Conservation (phyloP, 2,113 vertebrate species). For the Penelope pileata region DNA sequence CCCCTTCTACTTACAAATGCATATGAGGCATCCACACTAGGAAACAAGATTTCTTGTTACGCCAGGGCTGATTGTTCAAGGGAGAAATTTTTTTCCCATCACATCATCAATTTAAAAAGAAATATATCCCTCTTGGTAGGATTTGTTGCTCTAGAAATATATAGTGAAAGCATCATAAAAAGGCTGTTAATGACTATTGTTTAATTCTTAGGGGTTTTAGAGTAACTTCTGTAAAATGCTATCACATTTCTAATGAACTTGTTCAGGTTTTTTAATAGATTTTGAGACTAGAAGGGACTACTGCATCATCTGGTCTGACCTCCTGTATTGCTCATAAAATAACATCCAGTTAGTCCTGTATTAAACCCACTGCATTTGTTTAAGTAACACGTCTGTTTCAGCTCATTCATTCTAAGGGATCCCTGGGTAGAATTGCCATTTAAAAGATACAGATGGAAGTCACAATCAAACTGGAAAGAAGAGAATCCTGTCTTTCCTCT, state of each 20-base stretch:
- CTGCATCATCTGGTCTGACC: constrained; percentile 1
- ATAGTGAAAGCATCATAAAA: constrained; percentile 7
- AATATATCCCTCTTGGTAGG: background rate
- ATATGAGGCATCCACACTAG: background rate
- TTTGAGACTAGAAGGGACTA: constrained; percentile 39
- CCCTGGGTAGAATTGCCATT: background rate
- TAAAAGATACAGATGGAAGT: background rate
- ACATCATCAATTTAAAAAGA: background rate
- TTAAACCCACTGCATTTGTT: background rate
- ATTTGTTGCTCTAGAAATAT: constrained; percentile 8
- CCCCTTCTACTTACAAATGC: constrained; percentile 14
- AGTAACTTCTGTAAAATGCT: constrained; percentile 9
- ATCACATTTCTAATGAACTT: constrained; percentile 35
- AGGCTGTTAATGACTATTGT: constrained; percentile 19
- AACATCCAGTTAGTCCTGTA: background rate
- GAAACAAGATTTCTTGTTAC: background rate
- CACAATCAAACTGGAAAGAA: constrained; percentile 4
- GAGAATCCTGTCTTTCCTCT: background rate
- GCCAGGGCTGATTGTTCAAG: background rate
- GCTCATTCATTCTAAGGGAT: background rate
- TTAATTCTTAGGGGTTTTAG: background rate
- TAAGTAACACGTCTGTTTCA: background rate
- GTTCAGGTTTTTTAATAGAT: constrained; percentile 5
- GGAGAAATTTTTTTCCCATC: background rate
- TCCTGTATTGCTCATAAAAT: constrained; percentile 13